These are phyloP conservation scores for Bucorvus abyssinicus DNA, from an alignment of 2,797 vertebrate species.

Conservation along the genomic window DNA sequence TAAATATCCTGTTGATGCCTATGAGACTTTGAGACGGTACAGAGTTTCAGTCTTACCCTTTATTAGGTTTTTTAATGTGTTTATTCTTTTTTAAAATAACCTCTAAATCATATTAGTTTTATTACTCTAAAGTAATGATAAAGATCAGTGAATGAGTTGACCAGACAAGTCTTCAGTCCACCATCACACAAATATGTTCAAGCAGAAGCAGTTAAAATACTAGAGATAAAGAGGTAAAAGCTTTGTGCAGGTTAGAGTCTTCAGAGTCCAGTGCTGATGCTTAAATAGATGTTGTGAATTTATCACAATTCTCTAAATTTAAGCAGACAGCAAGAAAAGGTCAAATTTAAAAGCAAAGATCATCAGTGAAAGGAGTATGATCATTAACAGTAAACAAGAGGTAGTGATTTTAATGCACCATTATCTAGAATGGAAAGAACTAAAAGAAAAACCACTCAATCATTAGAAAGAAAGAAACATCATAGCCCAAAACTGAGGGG, in stretches of 20 bases:
- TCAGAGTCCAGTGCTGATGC: neutral
- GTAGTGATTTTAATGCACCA: constrained; percentile 1
- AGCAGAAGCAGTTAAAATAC: neutral
- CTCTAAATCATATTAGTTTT: neutral
- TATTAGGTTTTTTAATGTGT: neutral
- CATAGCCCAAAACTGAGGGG: neutral
- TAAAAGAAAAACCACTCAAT: neutral
- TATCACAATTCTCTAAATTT: neutral
- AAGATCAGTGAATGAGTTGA: neutral
- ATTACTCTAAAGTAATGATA: neutral
- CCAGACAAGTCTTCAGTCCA: neutral
- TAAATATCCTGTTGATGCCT: neutral
- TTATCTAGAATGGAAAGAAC: neutral
- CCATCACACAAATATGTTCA: neutral
- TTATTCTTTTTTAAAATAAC: neutral
- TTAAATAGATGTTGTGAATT: neutral
- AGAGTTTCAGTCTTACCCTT: neutral
- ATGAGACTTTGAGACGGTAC: neutral
- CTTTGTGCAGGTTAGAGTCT: neutral
- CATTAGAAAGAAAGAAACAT: neutral
- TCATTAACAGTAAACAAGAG: neutral
- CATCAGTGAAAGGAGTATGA: neutral
- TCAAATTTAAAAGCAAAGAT: constrained; percentile 32
- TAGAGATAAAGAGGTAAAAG: neutral
- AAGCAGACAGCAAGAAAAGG: neutral